Conservation (phyloP, 2,797 vertebrate species). For the Enteromius radiatus region DNA sequence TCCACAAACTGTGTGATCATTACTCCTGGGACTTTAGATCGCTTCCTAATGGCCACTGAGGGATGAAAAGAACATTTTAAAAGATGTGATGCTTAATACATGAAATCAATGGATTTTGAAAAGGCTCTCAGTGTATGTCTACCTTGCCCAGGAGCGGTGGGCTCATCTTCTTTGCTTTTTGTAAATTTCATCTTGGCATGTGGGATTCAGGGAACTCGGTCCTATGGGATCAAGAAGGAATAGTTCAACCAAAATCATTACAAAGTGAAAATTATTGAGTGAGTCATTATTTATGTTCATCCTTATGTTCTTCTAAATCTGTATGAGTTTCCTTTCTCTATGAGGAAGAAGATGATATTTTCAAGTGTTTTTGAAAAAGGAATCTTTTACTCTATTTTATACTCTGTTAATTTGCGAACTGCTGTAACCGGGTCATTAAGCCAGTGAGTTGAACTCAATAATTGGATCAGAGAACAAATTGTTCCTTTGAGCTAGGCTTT, state of each 20-base stretch:
- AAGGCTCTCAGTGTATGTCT: conserved; percentile 46
- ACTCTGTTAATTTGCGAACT: not conserved
- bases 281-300: not conserved
- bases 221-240: conserved; percentile 28
- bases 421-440: not conserved
- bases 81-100: not conserved
- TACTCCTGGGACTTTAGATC: conserved; percentile 82
- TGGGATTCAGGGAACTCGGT: not conserved
- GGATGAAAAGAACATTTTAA: conserved; percentile 4
- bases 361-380: not conserved
- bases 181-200: conserved; percentile 74
- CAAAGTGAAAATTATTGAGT: not conserved
- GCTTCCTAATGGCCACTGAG: conserved; percentile 77
- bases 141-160: conserved; percentile 77
- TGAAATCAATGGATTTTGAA: not conserved
- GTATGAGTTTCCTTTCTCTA: not conserved
- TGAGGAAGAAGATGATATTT: not conserved
- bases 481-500: not conserved
- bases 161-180: conserved; percentile 74
- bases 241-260: not conserved
- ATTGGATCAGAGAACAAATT: conserved; percentile 4
- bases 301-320: not conserved
- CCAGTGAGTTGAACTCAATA: conserved; percentile 3
- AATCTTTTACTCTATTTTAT: conserved; percentile 3
- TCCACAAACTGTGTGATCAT: conserved; percentile 82